phyloP scores from a whole-genome alignment of 2,113 vertebrate genomes.

The Lasiurus borealis region DNA sequence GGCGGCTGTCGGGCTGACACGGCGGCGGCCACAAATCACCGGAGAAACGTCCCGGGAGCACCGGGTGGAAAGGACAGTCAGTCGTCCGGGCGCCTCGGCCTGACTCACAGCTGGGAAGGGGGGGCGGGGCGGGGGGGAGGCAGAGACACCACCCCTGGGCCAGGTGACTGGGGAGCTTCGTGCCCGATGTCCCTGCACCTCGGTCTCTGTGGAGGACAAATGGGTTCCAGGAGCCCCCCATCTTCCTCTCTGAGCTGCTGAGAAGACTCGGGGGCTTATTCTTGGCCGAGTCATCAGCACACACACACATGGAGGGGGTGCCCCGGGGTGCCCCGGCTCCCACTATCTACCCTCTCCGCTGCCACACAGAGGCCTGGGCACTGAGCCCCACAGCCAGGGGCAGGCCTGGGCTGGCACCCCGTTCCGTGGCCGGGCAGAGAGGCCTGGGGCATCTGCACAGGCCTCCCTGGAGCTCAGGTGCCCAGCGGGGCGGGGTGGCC shows the following conservation, averaged over 20 bases:
- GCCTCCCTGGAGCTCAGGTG: background rate
- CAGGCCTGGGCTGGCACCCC: fast-evolving
- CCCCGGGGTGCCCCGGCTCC: fast-evolving
- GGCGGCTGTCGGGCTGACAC: too few relatives aligned
- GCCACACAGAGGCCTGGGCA: background rate
- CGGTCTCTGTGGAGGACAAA: constrained; percentile 69
- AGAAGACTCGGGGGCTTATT: background rate
- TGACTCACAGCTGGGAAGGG: constrained; percentile 66
- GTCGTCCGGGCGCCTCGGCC: too few relatives aligned
- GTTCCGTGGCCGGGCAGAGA: background rate
- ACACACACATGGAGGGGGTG: background rate
- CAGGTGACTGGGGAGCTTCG: constrained; percentile 72
- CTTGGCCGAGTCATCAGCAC: background rate
- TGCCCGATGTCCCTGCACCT: constrained; percentile 55
- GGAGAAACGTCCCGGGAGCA: too few relatives aligned
- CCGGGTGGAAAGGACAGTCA: too few relatives aligned
- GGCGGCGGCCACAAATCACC: too few relatives aligned
- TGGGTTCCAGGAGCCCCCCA: background rate
- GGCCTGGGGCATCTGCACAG: background rate
- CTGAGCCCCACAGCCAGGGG: background rate
- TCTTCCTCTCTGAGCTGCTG: background rate
- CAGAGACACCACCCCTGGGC: background rate
- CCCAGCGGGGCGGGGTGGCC: background rate
- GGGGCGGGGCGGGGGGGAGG: too few relatives aligned
- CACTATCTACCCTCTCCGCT: too few relatives aligned